Conservation (phyloP, 2,797 vertebrate species). For the Echiichthys vipera region DNA sequence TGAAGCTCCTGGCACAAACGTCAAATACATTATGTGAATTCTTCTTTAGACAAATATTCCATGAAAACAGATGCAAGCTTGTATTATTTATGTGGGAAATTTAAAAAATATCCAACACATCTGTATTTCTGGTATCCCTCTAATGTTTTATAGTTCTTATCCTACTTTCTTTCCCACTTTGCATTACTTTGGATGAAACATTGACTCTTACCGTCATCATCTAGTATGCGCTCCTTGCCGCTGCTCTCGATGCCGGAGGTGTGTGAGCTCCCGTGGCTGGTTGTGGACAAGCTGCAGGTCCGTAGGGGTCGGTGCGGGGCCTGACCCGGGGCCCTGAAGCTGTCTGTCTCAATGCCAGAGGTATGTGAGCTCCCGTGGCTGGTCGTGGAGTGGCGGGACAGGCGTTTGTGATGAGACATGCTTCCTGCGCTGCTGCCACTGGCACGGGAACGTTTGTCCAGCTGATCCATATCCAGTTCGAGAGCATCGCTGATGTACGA, state of each 20-base stretch:
- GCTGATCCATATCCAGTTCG: constrained; percentile 95
- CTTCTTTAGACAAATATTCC: neutral
- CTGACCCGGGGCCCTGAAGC: constrained; percentile 84
- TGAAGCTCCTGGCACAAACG: too few relatives aligned
- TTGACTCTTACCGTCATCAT: constrained; percentile 89
- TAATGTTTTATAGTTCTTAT: neutral
- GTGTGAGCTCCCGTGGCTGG: constrained; percentile 96
- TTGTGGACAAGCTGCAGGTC: constrained; percentile 94
- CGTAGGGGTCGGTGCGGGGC: constrained; percentile 88
- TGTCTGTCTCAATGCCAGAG: constrained; percentile 94
- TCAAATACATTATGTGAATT: neutral
- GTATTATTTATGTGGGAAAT: neutral
- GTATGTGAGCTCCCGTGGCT: constrained; percentile 98
- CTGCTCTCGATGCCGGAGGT: constrained; percentile 97
- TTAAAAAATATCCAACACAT: too few relatives aligned
- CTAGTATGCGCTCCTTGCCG: constrained; percentile 93
- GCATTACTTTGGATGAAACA: neutral
- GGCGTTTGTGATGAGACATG: constrained; percentile 88
- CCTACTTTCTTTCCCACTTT: neutral
- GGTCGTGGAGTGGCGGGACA: constrained; percentile 92
- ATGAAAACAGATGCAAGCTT: neutral
- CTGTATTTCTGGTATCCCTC: too few relatives aligned
- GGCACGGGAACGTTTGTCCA: constrained; percentile 94
- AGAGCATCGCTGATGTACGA: constrained; percentile 99
- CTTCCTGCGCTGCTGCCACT: constrained; percentile 96